A percentile compares a stretch with the other conserved stretches of the same genome.
These are phyloP conservation scores for Labeo rohita DNA, from an alignment of 2,113 vertebrate species.

Conservation along the genomic window DNA sequence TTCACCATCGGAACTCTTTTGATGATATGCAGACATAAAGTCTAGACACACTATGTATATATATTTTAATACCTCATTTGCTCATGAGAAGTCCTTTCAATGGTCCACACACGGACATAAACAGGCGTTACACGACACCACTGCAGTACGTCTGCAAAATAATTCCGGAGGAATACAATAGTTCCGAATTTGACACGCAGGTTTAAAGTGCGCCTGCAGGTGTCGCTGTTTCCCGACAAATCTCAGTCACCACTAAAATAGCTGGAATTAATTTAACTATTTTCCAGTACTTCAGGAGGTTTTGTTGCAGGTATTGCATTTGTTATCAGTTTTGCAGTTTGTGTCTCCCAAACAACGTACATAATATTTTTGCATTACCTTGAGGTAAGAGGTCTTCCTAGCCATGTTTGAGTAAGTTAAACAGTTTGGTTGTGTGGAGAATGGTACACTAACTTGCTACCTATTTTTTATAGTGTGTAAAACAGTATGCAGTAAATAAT, in stretches of 20 bases:
- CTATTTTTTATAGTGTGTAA: too few relatives aligned
- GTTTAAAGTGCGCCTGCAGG: not conserved
- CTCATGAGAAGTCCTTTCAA: not conserved
- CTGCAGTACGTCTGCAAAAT: conserved; percentile 29
- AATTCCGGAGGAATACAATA: not conserved
- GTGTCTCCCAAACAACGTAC: too few relatives aligned
- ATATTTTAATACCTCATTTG: not conserved
- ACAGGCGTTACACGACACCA: conserved; percentile 9
- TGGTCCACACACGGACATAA: not conserved
- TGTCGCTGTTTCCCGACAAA: not conserved
- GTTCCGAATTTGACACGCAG: not conserved
- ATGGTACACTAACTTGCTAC: too few relatives aligned
- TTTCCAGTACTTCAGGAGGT: too few relatives aligned
- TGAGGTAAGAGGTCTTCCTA: too few relatives aligned
- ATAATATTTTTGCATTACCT: too few relatives aligned
- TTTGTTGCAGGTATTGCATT: too few relatives aligned
- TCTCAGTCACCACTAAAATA: not conserved
- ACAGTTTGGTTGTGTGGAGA: too few relatives aligned
- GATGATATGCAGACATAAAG: not conserved
- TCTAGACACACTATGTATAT: not conserved
- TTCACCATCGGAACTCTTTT: conserved; percentile 68
- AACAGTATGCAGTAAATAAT: too few relatives aligned
- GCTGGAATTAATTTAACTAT: not conserved
- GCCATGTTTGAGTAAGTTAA: too few relatives aligned
- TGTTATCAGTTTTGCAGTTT: too few relatives aligned